Evolutionary conservation across 92 coral and sea anemone species (phyloP).

Genomic region (Palythoa caribaeorum): DNA sequence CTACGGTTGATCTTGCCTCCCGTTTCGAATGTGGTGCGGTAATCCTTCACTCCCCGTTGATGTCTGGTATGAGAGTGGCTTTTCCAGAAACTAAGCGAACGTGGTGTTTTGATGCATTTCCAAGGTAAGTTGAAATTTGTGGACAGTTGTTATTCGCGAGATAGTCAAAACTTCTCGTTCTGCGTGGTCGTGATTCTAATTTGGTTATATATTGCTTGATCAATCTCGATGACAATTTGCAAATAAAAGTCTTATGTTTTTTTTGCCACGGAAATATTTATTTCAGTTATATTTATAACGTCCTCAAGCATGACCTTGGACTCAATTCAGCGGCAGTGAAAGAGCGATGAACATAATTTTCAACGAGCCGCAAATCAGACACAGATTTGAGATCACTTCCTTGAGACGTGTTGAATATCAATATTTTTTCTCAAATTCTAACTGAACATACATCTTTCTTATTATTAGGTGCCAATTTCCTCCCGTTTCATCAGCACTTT

Average conservation of each 20-base stretch:
- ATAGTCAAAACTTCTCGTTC: background rate
- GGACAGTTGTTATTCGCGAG: background rate
- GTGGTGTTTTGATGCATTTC: conserved; percentile 99
- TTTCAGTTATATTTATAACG: background rate
- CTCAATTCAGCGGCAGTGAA: background rate
- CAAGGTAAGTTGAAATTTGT: conserved; percentile 74
- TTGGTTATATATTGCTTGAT: too few relatives aligned
- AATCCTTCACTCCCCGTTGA: conserved; percentile 94
- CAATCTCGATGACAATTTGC: background rate
- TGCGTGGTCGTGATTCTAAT: background rate
- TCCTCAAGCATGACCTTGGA: background rate
- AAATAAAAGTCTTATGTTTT: background rate
- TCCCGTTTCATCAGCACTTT: background rate
- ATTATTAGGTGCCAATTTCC: background rate
- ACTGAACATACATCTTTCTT: background rate
- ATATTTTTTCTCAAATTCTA: background rate
- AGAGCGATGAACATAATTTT: background rate
- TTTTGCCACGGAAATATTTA: background rate
- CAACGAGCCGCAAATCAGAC: background rate
- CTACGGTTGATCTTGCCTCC: conserved; percentile 98
- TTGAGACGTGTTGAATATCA: background rate
- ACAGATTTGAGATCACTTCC: conserved; percentile 15
- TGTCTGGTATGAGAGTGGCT: conserved; percentile 99
- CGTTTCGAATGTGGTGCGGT: conserved; percentile 98
- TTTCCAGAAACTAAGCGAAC: conserved; percentile 98